Conservation (phyloP, 2,113 vertebrate species). For the rat (Rattus norvegicus) region DNA sequence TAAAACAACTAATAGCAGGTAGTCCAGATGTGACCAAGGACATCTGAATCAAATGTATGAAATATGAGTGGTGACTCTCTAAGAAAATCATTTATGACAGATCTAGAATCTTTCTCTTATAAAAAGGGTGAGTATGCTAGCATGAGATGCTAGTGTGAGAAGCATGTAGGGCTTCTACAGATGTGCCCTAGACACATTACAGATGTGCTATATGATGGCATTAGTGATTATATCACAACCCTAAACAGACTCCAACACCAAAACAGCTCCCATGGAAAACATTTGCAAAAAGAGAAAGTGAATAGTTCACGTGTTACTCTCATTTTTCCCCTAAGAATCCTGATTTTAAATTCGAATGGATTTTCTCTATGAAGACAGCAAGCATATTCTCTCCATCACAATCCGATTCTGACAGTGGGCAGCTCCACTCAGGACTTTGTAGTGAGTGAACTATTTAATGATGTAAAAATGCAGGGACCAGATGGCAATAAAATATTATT, state of each 20-base stretch:
- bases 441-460: constrained; percentile 67
- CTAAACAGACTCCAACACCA: constrained; percentile 28
- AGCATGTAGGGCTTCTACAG: neutral
- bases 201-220: too few relatives aligned
- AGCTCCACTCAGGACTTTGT: constrained; percentile 63
- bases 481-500: constrained; percentile 76
- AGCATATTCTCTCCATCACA: constrained; percentile 15
- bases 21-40: neutral
- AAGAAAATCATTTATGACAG: constrained; percentile 29
- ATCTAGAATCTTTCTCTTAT: neutral
- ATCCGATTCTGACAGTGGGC: constrained; percentile 26
- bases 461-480: constrained; percentile 72
- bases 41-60: neutral
- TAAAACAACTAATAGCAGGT: neutral
- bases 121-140: neutral
- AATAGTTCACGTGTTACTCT: neutral
- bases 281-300: constrained; percentile 33
- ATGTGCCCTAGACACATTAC: neutral
- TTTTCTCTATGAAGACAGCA: neutral
- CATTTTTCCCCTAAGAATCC: neutral
- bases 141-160: neutral
- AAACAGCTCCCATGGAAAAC: constrained; percentile 24
- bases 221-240: neutral
- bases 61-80: constrained; percentile 38
- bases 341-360: constrained; percentile 43